These are phyloP conservation scores for Acyrthosiphon pisum DNA, from an alignment of 1,140 invertebrate species.

Conservation along the genomic window DNA sequence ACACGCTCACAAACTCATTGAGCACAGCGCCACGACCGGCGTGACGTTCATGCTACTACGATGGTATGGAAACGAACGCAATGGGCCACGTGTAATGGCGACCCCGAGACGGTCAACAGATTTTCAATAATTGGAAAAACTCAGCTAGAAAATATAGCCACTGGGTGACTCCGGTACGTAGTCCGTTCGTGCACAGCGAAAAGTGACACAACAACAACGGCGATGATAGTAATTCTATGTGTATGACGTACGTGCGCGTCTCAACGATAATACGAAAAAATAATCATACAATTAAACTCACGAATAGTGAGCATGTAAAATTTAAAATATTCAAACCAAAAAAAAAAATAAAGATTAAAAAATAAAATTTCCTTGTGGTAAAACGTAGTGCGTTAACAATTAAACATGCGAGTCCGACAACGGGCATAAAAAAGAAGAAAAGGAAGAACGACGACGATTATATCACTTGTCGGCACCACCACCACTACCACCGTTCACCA, in stretches of 20 bases:
- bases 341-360: background rate
- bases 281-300: background rate
- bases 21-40: background rate
- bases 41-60: background rate
- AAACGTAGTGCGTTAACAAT: background rate
- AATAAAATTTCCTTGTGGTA: background rate
- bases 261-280: background rate
- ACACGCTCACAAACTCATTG: background rate
- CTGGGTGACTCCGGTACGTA: background rate
- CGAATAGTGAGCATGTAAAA: background rate
- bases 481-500: background rate
- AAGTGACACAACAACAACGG: background rate
- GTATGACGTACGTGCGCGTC: background rate
- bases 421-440: background rate
- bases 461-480: constrained; percentile 16
- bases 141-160: background rate
- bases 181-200: background rate
- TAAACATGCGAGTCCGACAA: background rate
- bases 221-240: background rate
- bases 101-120: background rate
- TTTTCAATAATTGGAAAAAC: background rate
- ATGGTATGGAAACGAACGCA: background rate
- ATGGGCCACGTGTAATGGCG: background rate
- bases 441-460: constrained; percentile 14
- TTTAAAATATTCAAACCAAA: background rate